A percentile compares a stretch with the other conserved stretches of the same genome.
Evolutionary conservation across 2,797 vertebrate genomes (phyloP).

Genomic region (Lophotriccus pileatus): DNA sequence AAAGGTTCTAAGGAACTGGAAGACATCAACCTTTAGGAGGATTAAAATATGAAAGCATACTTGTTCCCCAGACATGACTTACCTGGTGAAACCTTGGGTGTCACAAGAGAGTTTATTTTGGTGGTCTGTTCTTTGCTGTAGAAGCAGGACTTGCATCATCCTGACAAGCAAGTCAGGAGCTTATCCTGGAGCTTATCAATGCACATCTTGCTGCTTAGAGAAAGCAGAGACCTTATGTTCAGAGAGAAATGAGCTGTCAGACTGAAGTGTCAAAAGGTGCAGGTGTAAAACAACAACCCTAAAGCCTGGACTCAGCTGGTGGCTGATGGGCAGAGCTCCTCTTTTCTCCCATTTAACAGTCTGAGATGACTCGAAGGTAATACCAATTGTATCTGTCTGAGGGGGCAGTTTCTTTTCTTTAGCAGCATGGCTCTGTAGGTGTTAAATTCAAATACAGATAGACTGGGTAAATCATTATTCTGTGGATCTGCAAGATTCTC

Average conservation of each 20-base stretch:
- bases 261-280: not conserved
- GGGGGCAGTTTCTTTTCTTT: not conserved
- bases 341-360: not conserved
- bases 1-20: not conserved
- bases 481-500: constrained; percentile 2
- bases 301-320: not conserved
- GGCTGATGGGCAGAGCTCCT: not conserved
- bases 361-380: not conserved
- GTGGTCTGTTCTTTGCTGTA: not conserved
- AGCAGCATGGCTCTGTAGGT: not conserved
- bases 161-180: not conserved
- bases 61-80: not conserved
- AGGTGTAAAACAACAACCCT: not conserved
- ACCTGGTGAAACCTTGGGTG: not conserved
- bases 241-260: not conserved
- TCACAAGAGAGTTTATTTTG: not conserved
- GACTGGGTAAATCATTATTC: not conserved
- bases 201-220: not conserved
- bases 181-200: not conserved
- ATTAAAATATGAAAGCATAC: not conserved
- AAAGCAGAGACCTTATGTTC: not conserved
- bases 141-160: not conserved
- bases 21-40: not conserved
- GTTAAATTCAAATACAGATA: not conserved
- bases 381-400: not conserved